A percentile compares a stretch with the other conserved stretches of the same genome.
These are phyloP conservation scores for Periparus ater DNA, from an alignment of 2,797 vertebrate genomes.

Conservation along the genomic window DNA sequence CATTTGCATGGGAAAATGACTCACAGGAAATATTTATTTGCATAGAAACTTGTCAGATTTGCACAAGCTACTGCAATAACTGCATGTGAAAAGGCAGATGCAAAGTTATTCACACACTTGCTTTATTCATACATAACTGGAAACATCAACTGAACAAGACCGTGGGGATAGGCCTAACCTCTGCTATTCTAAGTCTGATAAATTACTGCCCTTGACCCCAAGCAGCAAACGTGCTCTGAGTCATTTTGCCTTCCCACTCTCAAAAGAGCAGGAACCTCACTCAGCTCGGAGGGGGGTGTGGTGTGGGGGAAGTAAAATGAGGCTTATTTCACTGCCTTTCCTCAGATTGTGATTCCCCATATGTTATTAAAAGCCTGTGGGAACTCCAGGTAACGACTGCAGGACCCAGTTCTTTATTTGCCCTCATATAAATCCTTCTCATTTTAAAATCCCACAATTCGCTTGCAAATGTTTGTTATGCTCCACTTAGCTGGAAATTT, in stretches of 20 bases:
- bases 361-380: slow-evolving; percentile 16
- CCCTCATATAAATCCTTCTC: background rate
- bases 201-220: slow-evolving; percentile 20
- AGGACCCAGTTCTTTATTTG: slow-evolving; percentile 12
- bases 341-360: background rate
- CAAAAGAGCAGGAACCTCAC: slow-evolving; percentile 20
- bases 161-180: slow-evolving; percentile 1
- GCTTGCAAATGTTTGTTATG: background rate
- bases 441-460: slow-evolving; percentile 35
- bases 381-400: background rate
- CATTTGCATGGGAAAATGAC: slow-evolving; percentile 72
- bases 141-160: slow-evolving; percentile 28
- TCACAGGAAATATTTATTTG: slow-evolving; percentile 66
- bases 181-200: background rate
- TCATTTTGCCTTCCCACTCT: slow-evolving; percentile 11
- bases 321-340: slow-evolving; percentile 9
- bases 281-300: background rate
- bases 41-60: slow-evolving; percentile 65
- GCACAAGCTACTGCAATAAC: slow-evolving; percentile 57
- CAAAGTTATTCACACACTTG: slow-evolving; percentile 54
- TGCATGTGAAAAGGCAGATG: slow-evolving; percentile 59
- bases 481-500: slow-evolving; percentile 33
- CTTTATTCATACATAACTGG: slow-evolving; percentile 62
- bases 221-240: slow-evolving; percentile 16
- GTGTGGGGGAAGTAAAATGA: slow-evolving; percentile 1